phyloP scores from a whole-genome alignment of 2,888 invertebrate genomes.

The Limnephilus marmoratus region DNA sequence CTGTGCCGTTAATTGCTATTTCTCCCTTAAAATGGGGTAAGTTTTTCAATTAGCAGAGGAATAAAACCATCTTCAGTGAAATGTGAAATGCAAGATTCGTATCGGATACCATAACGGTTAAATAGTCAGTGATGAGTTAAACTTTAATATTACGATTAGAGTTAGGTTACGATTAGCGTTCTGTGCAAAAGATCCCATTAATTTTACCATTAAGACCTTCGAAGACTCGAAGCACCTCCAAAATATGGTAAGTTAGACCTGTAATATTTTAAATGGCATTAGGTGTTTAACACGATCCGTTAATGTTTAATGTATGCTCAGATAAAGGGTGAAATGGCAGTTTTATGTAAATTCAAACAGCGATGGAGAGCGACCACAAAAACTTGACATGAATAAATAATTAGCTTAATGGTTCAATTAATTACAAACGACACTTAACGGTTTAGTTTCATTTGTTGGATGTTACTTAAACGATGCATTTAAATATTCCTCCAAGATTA shows the following conservation, averaged over 20 bases:
- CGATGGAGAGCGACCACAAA: background rate
- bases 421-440: background rate
- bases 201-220: background rate
- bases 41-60: constrained; percentile 61
- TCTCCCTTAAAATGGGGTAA: constrained; percentile 55
- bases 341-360: background rate
- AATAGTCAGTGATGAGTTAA: constrained; percentile 18
- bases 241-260: background rate
- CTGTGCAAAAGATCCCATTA: background rate
- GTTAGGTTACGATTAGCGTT: background rate
- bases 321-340: background rate
- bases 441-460: background rate
- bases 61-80: constrained; percentile 46
- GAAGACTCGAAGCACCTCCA: background rate
- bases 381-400: background rate
- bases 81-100: constrained; percentile 47
- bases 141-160: constrained; percentile 10
- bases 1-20: constrained; percentile 43
- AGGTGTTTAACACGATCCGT: background rate
- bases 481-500: background rate
- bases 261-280: background rate
- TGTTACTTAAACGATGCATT: background rate
- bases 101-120: constrained; percentile 8
- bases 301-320: background rate
- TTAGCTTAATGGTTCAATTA: background rate